Conservation (phyloP, 2,888 invertebrate species). For the Parascotia fuliginaria region DNA sequence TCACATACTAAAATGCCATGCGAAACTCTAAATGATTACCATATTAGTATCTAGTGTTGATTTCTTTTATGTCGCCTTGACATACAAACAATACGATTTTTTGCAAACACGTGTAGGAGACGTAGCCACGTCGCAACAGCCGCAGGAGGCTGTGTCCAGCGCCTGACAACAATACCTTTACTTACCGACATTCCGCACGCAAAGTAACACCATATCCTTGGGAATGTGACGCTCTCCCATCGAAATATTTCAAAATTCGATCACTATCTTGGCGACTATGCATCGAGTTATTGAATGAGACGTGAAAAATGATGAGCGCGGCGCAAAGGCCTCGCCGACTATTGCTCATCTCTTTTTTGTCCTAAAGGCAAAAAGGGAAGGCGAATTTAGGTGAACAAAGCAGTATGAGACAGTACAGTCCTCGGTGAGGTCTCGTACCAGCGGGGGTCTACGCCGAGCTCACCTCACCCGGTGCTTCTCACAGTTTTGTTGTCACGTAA, state of each 20-base stretch:
- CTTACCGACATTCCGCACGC: constrained; percentile 77
- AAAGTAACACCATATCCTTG: constrained; percentile 85
- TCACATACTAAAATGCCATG: too few species aligned
- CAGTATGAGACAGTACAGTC: constrained; percentile 67
- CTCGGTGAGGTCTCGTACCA: constrained; percentile 74
- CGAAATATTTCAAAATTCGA: constrained; percentile 83
- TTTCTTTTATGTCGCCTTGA: too few species aligned
- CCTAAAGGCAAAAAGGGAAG: constrained; percentile 57
- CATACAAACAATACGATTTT: too few species aligned
- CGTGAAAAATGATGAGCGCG: constrained; percentile 84
- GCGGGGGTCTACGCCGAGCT: constrained; percentile 69
- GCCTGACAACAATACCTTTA: constrained; percentile 27
- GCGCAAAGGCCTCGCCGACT: constrained; percentile 78
- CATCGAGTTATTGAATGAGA: constrained; percentile 85
- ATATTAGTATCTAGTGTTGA: background rate
- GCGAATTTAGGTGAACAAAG: constrained; percentile 76
- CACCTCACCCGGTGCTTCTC: constrained; percentile 71
- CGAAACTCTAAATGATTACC: too few species aligned
- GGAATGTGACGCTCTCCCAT: constrained; percentile 79
- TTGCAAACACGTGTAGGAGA: background rate
- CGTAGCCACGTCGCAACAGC: background rate
- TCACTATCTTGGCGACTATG: constrained; percentile 82
- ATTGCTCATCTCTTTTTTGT: constrained; percentile 62
- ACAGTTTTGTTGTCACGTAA: constrained; percentile 81
- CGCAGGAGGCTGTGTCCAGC: constrained; percentile 16